phyloP scores from a whole-genome alignment of 2,797 vertebrate genomes.

The Pseudochromis fuscus region DNA sequence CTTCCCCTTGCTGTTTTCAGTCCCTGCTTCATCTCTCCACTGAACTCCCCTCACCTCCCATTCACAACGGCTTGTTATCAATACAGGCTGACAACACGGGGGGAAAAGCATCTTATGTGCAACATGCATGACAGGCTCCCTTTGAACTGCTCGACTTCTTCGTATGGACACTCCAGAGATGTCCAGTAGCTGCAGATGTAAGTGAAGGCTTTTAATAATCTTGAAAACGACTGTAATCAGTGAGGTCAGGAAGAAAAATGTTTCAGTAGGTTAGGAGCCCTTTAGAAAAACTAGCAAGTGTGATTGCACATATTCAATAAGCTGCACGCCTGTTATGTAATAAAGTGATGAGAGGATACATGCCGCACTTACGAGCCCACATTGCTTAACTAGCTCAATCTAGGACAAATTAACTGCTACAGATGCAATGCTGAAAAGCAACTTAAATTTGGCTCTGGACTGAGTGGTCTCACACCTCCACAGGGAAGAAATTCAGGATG shows the following conservation, averaged over 20 bases:
- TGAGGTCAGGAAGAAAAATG: neutral
- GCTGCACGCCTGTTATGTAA: conserved; percentile 13
- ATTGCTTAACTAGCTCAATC: conserved; percentile 22
- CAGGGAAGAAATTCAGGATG: neutral
- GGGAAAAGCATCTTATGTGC: neutral
- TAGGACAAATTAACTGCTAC: neutral
- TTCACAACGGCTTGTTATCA: conserved; percentile 18
- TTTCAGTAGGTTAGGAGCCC: neutral
- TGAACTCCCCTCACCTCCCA: conserved; percentile 27
- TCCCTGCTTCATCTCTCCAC: conserved; percentile 36
- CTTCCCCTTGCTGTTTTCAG: conserved; percentile 34
- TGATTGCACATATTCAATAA: conserved; percentile 6
- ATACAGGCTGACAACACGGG: conserved; percentile 8
- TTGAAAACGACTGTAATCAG: neutral
- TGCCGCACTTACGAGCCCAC: neutral
- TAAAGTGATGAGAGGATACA: conserved; percentile 2
- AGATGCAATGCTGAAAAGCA: conserved; percentile 13
- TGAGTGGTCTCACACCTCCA: neutral
- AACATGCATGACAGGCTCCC: neutral
- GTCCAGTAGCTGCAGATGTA: conserved; percentile 3
- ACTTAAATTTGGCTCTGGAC: conserved; percentile 8
- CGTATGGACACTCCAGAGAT: neutral
- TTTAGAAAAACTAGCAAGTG: neutral
- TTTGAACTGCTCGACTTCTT: neutral
- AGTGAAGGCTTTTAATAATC: conserved; percentile 5